These are phyloP conservation scores for Protaetia brevitarsis DNA, from an alignment of 1,140 invertebrate species.

Conservation along the genomic window DNA sequence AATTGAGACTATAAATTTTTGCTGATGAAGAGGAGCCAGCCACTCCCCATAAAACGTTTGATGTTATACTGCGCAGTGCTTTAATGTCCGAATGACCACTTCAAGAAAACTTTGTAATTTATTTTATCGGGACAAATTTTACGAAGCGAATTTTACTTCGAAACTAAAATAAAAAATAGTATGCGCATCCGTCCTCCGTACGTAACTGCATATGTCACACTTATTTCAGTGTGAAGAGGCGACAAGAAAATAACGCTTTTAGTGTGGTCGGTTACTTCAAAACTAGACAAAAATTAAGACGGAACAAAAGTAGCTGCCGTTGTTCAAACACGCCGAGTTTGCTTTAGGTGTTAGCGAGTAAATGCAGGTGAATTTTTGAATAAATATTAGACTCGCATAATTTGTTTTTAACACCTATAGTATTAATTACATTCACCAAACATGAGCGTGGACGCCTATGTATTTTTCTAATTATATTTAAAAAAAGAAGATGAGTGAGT, in stretches of 20 bases:
- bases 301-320: constrained; percentile 13
- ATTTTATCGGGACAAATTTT: too few relatives aligned
- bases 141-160: too few relatives aligned
- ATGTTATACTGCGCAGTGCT: constrained; percentile 2
- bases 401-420: constrained; percentile 15
- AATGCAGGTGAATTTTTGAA: constrained; percentile 14
- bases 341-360: background rate
- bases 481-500: background rate
- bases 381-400: constrained; percentile 12
- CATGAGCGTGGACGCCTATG: background rate
- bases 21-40: constrained; percentile 21
- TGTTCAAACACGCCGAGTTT: background rate
- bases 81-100: constrained; percentile 18
- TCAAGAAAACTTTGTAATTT: constrained; percentile 19
- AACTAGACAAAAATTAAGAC: constrained; percentile 10
- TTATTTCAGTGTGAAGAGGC: too few relatives aligned
- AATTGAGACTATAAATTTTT: constrained; percentile 9
- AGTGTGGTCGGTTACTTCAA: constrained; percentile 5
- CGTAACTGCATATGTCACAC: too few relatives aligned
- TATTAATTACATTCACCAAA: constrained; percentile 1
- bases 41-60: constrained; percentile 3
- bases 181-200: too few relatives aligned
- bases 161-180: too few relatives aligned
- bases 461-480: constrained; percentile 12
- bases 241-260: too few relatives aligned